Evolutionary conservation across 2,888 invertebrate genomes (phyloP).

Genomic region (Sarcophaga rosellei): DNA sequence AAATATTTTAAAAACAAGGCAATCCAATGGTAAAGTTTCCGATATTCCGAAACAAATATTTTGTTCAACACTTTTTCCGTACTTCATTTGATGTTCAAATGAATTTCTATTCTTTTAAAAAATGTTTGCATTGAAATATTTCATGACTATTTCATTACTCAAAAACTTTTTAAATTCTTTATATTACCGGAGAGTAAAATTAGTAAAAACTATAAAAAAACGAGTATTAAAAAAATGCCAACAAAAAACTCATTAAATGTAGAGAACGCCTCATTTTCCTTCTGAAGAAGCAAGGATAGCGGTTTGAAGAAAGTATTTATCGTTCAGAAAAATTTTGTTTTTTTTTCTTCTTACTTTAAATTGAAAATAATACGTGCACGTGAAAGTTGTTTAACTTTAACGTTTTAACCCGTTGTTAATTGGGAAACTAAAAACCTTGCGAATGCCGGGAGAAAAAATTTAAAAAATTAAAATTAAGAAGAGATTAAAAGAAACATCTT

Average conservation of each 20-base stretch:
- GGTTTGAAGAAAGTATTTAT: neutral
- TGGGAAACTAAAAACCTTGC: neutral
- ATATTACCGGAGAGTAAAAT: neutral
- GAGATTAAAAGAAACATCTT: slow-evolving; percentile 1
- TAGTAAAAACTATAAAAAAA: neutral
- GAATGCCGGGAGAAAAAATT: neutral
- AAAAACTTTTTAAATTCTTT: neutral
- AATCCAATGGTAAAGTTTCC: neutral
- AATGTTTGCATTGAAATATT: neutral
- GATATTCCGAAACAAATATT: neutral
- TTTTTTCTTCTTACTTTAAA: slow-evolving; percentile 1
- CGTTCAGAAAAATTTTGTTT: neutral
- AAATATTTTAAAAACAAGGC: too few species aligned
- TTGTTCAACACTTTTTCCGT: neutral
- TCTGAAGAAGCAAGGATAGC: neutral
- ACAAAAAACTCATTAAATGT: slow-evolving; percentile 33
- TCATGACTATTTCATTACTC: neutral
- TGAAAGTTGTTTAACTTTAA: slow-evolving; percentile 31
- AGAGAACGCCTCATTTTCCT: slow-evolving; percentile 4
- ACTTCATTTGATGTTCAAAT: neutral
- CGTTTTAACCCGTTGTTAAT: neutral
- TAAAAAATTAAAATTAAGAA: slow-evolving; percentile 14
- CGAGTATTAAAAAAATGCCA: neutral
- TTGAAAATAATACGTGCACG: slow-evolving; percentile 49
- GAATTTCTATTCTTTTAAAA: neutral